Evolutionary conservation across 2,888 invertebrate species (phyloP), one percentile per base, ranked within the genome.

Genomic region (Coronaproctus castanopsis): DNA sequence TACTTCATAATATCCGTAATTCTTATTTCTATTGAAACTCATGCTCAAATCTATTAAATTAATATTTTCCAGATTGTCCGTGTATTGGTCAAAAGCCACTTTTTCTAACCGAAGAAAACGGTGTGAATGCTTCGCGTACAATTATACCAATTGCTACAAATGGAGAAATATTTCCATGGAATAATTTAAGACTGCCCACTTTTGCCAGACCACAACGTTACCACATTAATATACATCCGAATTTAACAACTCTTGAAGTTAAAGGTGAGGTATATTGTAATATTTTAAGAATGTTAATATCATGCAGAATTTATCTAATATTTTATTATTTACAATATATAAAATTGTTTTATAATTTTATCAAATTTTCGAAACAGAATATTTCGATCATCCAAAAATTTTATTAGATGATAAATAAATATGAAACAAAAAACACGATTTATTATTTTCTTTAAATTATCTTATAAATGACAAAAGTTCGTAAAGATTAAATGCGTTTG

Each of bases 181-280:
- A 82, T 68, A 80, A 81, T 69, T 76, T 82, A 66, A 77, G 87
- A 63, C 77, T 92, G 65, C 91, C 91, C 1, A 78, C 78, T 49
- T 84, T 81, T 70, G 80, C 84, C 52, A 80, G 81, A 69, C 91
- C 92, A 18, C 78, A 83, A 66, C 81, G 87, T 65, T 95, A 95
- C 71, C 85, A 84, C 69, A 78, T 96, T 60, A 87, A 87, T 73
- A 81, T 95, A 66, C 91, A 93, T 74, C 92, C 95, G 8, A 92
- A 95, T 72, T 76, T 95, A 59, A 89, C 91, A 54, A 88, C 89
- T 20, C 80, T 88, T 57, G 86, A 86, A 72, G 82, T 93, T 57
- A 83, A 84, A 78, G 95, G 93, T 83, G 74, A 69, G 60, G n/a
- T n/a, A n/a, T n/a, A 2, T n/a, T 2, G 2, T 3, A 18, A 19